Conservation (phyloP, 2,888 invertebrate species). For the Tenthredo scrophulariae region DNA sequence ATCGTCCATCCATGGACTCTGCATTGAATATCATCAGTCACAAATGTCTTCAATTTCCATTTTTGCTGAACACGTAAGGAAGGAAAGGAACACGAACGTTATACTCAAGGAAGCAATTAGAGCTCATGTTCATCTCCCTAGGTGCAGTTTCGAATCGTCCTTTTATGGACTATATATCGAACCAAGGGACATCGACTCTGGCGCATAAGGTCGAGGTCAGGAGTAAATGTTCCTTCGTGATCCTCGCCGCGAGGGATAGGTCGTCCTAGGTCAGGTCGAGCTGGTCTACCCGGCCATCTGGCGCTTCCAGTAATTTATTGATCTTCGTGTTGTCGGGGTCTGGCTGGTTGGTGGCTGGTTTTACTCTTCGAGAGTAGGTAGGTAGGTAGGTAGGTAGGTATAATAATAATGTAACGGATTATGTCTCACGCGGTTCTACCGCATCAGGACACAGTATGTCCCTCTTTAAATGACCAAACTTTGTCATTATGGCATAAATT, state of each 20-base stretch:
- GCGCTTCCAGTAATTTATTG: constrained; percentile 47
- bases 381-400: not conserved
- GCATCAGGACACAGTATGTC: too few species aligned
- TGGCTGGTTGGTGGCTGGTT: constrained; percentile 1
- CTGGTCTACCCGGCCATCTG: constrained; percentile 59
- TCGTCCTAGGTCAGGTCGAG: constrained; percentile 52
- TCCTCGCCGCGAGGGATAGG: constrained; percentile 44
- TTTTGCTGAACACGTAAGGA: not conserved
- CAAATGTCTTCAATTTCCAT: too few species aligned
- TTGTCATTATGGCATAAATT: too few species aligned
- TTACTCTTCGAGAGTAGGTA: constrained; percentile 1
- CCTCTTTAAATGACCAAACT: too few species aligned
- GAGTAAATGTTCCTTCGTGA: constrained; percentile 45
- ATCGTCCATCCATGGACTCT: too few species aligned
- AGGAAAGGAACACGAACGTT: not conserved
- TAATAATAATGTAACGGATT: constrained; percentile 5
- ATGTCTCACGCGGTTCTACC: not conserved
- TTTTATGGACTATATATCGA: constrained; percentile 19
- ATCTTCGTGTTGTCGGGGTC: constrained; percentile 11
- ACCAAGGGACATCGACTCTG: constrained; percentile 39
- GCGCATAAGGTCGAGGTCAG: constrained; percentile 49
- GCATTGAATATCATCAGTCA: too few species aligned
- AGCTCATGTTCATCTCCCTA: not conserved
- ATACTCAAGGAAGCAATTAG: constrained; percentile 31
- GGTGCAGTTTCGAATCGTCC: not conserved